phyloP scores from a whole-genome alignment of 1,140 invertebrate genomes.

The Philaenus spumarius region DNA sequence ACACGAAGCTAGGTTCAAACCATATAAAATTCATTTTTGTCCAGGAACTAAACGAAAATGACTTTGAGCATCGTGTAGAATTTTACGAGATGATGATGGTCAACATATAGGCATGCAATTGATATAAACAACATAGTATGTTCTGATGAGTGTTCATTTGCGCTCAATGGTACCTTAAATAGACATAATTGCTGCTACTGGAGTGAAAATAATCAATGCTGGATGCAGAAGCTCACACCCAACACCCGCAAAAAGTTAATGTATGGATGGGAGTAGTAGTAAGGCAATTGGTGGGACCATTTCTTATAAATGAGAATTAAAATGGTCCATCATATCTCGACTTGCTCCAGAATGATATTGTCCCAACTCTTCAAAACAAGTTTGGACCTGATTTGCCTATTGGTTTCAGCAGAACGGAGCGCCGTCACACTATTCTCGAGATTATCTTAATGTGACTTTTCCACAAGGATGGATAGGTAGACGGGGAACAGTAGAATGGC shows the following conservation, averaged over 20 bases:
- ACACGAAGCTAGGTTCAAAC: not conserved
- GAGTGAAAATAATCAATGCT: not conserved
- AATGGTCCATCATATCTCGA: no score
- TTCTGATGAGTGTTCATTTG: no score
- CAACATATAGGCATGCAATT: not conserved
- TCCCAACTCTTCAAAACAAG: no score
- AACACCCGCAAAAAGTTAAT: not conserved
- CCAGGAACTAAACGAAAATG: not conserved
- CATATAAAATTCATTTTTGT: not conserved
- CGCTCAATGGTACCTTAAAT: no score
- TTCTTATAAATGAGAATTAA: no score
- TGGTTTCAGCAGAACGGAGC: constrained; percentile 6
- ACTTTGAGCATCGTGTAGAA: not conserved
- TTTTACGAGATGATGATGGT: not conserved
- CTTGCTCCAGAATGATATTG: not conserved
- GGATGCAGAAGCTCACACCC: not conserved
- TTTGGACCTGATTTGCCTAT: not conserved
- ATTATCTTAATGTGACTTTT: not conserved
- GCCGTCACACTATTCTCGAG: no score
- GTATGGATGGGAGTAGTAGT: not conserved
- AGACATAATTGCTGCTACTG: no score
- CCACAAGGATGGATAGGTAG: not conserved
- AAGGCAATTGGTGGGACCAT: not conserved
- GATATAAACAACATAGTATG: no score
- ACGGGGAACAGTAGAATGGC: no score